Evolutionary conservation across 2,797 vertebrate genomes (phyloP), one percentile per base, ranked within the genome.

Genomic region (Siniperca undulata): DNA sequence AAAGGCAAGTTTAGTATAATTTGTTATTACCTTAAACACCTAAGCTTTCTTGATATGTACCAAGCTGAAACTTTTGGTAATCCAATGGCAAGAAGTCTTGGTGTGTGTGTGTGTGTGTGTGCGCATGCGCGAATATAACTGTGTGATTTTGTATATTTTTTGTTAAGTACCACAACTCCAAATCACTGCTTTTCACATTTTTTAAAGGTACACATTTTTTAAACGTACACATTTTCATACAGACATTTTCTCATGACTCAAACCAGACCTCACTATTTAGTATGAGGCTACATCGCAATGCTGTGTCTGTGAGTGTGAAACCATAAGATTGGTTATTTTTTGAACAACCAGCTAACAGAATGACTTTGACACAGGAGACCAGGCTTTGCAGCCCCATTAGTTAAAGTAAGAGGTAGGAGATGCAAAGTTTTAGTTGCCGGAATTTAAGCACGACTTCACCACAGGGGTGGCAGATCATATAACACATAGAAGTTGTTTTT

Each of bases 351-450:
- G n/a, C 9, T 20, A 11, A 55, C n/a, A 62, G 27, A 40, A 27
- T 42, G 4, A 22, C 7, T 16, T 14, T 60, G 34, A n/a, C 66
- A n/a, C 17, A n/a, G 19, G 7, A 50, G 4, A 22, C 16, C 22
- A 27, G 17, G 14, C 6, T 46, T 76, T 36, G 36, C 19, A 38
- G 10, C 13, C 9, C 0, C 2, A 3, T 22, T 36, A 44, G 58
- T 55, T 62, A 22, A 68, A 61, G 44, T 27, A 40, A n/a, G 19
- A 76, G 27, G 48, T n/a, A 44, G 46, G 24, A 70, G 17, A 61
- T 52, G 34, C 17, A 22, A 65, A 22, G 60, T 42, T 65, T 55
- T 14, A 53, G 19, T 48, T n/a, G 40, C 2, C 55, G 34, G 13
- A 56, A 71, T 11, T 50, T 40, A 4, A 20, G 44, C 27, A 67